These are phyloP conservation scores for Nematolebias whitei DNA, from an alignment of 2,113 vertebrate genomes.

Conservation along the genomic window DNA sequence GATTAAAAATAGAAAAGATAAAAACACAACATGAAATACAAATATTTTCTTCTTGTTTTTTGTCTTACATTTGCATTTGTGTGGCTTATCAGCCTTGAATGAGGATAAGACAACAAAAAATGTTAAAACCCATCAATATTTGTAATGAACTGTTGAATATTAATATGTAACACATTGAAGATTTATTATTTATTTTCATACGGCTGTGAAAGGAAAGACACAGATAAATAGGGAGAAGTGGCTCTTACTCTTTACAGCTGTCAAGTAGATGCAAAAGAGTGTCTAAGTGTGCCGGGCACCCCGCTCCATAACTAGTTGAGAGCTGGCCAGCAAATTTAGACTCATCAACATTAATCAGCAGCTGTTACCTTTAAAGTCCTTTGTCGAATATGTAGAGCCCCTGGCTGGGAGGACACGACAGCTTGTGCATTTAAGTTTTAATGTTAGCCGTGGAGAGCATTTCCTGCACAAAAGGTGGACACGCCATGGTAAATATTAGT, in stretches of 20 bases:
- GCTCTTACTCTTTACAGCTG: constrained; percentile 62
- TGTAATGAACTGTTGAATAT: not conserved
- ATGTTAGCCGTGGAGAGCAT: constrained; percentile 15
- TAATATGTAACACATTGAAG: constrained; percentile 5
- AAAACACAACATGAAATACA: not conserved
- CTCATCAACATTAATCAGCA: constrained; percentile 72
- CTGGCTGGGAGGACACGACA: constrained; percentile 44
- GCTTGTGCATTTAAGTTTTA: constrained; percentile 33
- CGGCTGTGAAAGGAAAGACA: constrained; percentile 35
- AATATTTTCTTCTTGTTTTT: not conserved
- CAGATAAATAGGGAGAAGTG: constrained; percentile 49
- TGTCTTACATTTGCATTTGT: not conserved
- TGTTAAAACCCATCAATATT: not conserved
- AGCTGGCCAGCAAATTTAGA: constrained; percentile 65
- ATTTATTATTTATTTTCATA: constrained; percentile 29
- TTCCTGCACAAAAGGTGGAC: constrained; percentile 18
- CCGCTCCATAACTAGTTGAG: constrained; percentile 56
- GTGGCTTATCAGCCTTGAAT: not conserved
- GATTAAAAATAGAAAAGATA: not conserved
- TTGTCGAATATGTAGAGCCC: constrained; percentile 54
- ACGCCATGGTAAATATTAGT: constrained; percentile 41
- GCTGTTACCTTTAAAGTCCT: constrained; percentile 66
- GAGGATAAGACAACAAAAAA: not conserved
- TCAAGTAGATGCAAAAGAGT: constrained; percentile 63
- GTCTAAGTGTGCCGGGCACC: constrained; percentile 59